Conservation (phyloP, 2,113 vertebrate species). For the Psittacula cyanocephala region DNA sequence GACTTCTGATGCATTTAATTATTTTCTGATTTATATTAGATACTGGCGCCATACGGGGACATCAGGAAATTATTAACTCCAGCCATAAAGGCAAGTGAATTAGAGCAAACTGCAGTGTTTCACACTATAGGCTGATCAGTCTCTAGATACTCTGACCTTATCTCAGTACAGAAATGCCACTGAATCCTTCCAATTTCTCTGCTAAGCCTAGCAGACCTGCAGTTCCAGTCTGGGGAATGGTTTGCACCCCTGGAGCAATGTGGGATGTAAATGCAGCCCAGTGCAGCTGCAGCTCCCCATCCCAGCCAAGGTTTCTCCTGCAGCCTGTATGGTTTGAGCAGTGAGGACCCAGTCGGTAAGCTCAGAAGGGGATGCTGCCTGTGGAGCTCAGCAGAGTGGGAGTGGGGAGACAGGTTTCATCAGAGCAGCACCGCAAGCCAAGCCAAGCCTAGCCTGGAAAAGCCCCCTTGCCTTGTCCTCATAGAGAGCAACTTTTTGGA, state of each 20-base stretch:
- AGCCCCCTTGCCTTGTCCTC: neutral
- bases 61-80: neutral
- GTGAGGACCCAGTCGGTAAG: neutral
- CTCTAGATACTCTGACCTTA: neutral
- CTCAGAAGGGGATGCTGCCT: neutral
- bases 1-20: neutral
- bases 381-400: fast-evolving
- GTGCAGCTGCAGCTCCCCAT: neutral
- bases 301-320: neutral
- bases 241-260: neutral
- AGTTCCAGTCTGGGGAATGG: neutral
- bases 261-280: neutral
- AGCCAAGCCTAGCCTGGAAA: neutral
- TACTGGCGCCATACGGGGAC: neutral
- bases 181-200: neutral
- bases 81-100: neutral
- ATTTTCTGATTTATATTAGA: neutral
- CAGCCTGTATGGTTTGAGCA: neutral
- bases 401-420: neutral
- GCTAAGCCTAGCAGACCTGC: neutral
- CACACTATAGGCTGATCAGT: neutral
- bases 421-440: neutral
- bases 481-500: neutral
- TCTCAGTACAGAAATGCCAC: neutral
- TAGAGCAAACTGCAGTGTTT: neutral